Percentiles rank a stretch among this genome's conserved stretches.
phyloP scores from a whole-genome alignment of 2,113 vertebrate species.

The Zapornia atra region DNA sequence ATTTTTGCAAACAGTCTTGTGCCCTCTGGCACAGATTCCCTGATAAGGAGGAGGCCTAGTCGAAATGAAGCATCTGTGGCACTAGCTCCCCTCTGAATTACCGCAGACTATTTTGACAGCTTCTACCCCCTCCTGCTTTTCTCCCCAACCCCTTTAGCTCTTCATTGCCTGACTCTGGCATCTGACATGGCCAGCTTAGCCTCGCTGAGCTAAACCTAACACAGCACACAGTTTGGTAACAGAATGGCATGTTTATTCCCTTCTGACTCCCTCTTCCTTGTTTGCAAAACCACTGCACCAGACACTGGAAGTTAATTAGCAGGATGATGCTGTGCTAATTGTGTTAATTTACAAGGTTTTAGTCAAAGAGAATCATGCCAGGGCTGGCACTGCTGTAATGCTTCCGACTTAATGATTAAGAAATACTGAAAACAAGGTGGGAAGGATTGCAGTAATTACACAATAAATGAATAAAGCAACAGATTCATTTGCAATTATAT shows the following conservation, averaged over 20 bases:
- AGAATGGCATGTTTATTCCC: slow-evolving; percentile 87
- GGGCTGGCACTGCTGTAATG: slow-evolving; percentile 91
- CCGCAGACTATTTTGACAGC: slow-evolving; percentile 73
- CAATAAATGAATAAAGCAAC: slow-evolving; percentile 86
- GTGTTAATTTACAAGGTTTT: slow-evolving; percentile 99
- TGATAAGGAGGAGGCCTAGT: slow-evolving; percentile 70
- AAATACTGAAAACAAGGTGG: slow-evolving; percentile 88
- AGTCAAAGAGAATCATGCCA: slow-evolving; percentile 93
- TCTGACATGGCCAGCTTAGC: slow-evolving; percentile 78
- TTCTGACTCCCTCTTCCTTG: slow-evolving; percentile 86
- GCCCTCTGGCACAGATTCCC: slow-evolving; percentile 76
- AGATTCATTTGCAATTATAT: slow-evolving; percentile 85
- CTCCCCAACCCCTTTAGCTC: slow-evolving; percentile 75
- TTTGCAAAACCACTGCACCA: slow-evolving; percentile 89
- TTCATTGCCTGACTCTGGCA: slow-evolving; percentile 74
- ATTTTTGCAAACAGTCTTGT: slow-evolving; percentile 74
- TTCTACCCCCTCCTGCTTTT: slow-evolving; percentile 57
- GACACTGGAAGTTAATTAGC: slow-evolving; percentile 96
- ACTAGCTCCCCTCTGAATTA: slow-evolving; percentile 73
- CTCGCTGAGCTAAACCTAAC: slow-evolving; percentile 74
- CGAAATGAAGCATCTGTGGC: slow-evolving; percentile 76
- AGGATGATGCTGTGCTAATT: slow-evolving; percentile 98
- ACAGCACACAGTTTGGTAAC: slow-evolving; percentile 84
- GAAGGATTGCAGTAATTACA: slow-evolving; percentile 87
- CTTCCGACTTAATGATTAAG: slow-evolving; percentile 91